A percentile compares a stretch with the other conserved stretches of the same genome.
These are phyloP conservation scores for Diplazon laetatorius DNA, from an alignment of 2,888 invertebrate genomes.

Conservation along the genomic window DNA sequence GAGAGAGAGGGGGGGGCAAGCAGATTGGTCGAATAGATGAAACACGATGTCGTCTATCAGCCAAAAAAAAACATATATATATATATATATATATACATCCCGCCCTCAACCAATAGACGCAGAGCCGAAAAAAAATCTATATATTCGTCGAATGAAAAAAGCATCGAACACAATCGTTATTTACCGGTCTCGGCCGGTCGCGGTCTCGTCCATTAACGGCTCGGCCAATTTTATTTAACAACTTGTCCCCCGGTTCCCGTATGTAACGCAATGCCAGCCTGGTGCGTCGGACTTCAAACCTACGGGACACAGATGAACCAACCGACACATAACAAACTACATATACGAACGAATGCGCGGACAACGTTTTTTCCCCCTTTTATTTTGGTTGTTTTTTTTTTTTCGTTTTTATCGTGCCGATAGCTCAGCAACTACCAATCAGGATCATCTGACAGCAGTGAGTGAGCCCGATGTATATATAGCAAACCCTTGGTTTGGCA, in stretches of 20 bases:
- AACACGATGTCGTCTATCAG: constrained; percentile 69
- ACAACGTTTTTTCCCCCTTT: constrained; percentile 7
- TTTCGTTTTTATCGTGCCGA: constrained; percentile 71
- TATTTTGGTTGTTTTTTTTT: too few relatives aligned
- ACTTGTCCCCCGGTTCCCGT: constrained; percentile 32
- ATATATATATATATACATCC: too few relatives aligned
- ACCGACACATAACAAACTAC: not conserved
- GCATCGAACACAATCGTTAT: constrained; percentile 53
- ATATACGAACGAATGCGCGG: constrained; percentile 49
- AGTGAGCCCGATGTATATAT: constrained; percentile 70
- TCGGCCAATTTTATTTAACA: constrained; percentile 48
- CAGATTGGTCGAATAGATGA: constrained; percentile 66
- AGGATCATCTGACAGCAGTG: constrained; percentile 81
- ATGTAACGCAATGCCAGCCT: constrained; percentile 57
- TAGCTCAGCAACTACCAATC: constrained; percentile 81
- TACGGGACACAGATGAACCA: not conserved
- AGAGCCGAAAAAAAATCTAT: constrained; percentile 16
- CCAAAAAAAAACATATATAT: too few relatives aligned
- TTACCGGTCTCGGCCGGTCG: constrained; percentile 46
- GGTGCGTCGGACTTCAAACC: not conserved
- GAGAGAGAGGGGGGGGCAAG: not conserved
- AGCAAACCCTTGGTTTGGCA: constrained; percentile 61
- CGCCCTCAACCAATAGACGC: constrained; percentile 24
- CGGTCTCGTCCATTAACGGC: constrained; percentile 38
- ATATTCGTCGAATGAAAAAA: constrained; percentile 36